Evolutionary conservation across 2,888 invertebrate genomes (phyloP), one percentile per base, ranked within the genome.

Genomic region (Isoperla grammatica): DNA sequence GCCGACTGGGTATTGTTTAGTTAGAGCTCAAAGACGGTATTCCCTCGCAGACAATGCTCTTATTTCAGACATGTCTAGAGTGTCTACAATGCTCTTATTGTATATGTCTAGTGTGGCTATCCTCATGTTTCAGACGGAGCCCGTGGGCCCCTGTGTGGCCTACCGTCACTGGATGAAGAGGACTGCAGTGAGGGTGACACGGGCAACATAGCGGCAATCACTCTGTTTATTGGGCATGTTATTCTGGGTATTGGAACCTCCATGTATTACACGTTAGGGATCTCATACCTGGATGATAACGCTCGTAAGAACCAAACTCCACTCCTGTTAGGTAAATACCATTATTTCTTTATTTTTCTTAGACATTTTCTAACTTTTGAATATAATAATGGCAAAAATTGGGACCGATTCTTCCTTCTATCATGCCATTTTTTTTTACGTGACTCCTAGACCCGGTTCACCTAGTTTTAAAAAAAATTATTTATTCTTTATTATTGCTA

Each of bases 211-310:
- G 70, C 71, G 39, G 62, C 71, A 8, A 69, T 68, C 0, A 69
- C 75, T 1, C 69, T 77, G 46, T 68, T 75, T 54, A 45, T 73
- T 2, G 73, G 75, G 0, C 74, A 75, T 56, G 70, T 74, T 57
- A 66, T 76, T 15, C 72, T 72, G 15, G 77, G 76, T 1, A 68
- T 76, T 46, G 75, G 76, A 2, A 69, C 69, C 57, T 68, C 73
- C 13, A 64, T 74, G 6, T 75, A 74, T 63, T 74, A 71, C 67
- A 71, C 72, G 2, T 69, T 76, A 9, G 76, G 76, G 5, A 69
- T 75, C 9, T 70, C 76, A 2, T 76, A 76, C 62, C 63, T 76
- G 60, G 77, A 76, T 65, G 76, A 77, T 64, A 71, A 71, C 54
- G 64, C 65, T 2, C 58, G 64, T 12, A 71, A 69, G 54, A 67